Evolutionary conservation across 2,113 vertebrate species (phyloP).

Genomic region (Furnarius figulus): DNA sequence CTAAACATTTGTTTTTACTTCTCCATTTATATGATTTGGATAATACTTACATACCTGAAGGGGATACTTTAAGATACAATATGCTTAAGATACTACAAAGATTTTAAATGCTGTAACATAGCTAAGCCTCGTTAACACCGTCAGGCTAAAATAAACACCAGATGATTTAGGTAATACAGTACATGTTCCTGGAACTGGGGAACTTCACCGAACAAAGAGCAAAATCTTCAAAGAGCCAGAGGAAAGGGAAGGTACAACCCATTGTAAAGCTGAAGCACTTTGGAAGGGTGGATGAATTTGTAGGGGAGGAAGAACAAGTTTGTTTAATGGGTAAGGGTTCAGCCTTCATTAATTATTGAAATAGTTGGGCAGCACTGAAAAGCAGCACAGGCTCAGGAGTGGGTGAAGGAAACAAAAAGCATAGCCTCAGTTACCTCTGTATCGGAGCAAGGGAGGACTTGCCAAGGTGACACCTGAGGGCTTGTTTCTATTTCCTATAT

Average conservation of each 20-base stretch:
- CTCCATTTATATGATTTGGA: slow-evolving; percentile 1
- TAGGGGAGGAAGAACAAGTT: slow-evolving; percentile 21
- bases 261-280: background rate
- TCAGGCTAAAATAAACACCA: background rate
- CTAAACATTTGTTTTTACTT: slow-evolving; percentile 30
- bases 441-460: background rate
- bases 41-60: slow-evolving; percentile 9
- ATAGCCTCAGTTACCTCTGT: background rate
- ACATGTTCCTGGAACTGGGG: background rate
- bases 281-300: background rate
- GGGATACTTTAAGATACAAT: slow-evolving; percentile 41
- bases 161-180: slow-evolving; percentile 21
- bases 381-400: background rate
- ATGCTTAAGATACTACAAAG: slow-evolving; percentile 31
- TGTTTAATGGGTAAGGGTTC: slow-evolving; percentile 18
- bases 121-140: background rate
- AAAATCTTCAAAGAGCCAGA: slow-evolving; percentile 22
- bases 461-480: background rate
- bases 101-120: slow-evolving; percentile 26
- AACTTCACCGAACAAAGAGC: background rate
- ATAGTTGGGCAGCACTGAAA: background rate
- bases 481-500: background rate
- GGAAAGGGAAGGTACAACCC: background rate
- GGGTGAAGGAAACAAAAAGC: background rate
- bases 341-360: background rate